These are phyloP conservation scores for Dione vanillae DNA, from an alignment of 2,888 invertebrate species.

Conservation along the genomic window DNA sequence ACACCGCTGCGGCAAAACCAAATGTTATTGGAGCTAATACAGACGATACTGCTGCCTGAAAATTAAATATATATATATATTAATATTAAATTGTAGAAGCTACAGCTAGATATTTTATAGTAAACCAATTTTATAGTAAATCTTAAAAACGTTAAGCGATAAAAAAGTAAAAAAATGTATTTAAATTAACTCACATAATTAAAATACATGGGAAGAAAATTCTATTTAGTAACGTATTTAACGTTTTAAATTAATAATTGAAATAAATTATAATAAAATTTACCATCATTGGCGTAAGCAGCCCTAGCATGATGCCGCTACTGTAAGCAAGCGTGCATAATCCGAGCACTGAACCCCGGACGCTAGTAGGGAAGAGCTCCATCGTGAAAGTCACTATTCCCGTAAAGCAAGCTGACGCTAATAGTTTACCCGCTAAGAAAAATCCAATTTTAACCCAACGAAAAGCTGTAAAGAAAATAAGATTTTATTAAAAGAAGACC, in stretches of 20 bases:
- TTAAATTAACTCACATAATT: too few relatives aligned
- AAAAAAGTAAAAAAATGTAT: too few relatives aligned
- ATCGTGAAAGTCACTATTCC: constrained; percentile 85
- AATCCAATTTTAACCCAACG: constrained; percentile 66
- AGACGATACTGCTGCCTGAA: constrained; percentile 68
- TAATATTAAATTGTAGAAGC: not conserved
- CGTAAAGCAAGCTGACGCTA: constrained; percentile 86
- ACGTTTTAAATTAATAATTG: too few relatives aligned
- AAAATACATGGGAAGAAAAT: too few relatives aligned
- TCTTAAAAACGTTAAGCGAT: too few relatives aligned
- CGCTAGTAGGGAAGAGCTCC: constrained; percentile 87
- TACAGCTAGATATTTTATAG: too few relatives aligned
- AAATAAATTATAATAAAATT: too few relatives aligned
- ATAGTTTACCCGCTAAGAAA: constrained; percentile 85
- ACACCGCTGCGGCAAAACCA: constrained; percentile 63
- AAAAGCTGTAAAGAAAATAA: constrained; percentile 50
- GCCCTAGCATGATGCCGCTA: constrained; percentile 86
- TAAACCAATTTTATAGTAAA: too few relatives aligned
- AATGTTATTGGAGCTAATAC: constrained; percentile 73
- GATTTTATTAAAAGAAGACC: too few relatives aligned
- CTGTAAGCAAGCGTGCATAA: constrained; percentile 85
- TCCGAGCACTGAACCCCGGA: constrained; percentile 85
- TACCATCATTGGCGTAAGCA: constrained; percentile 81
- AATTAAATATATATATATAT: not conserved
- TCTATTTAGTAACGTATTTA: too few relatives aligned